A percentile compares a stretch with the other conserved stretches of the same genome.
phyloP scores from a whole-genome alignment of 92 coral and sea anemone species.

The Phenganax subtilis region DNA sequence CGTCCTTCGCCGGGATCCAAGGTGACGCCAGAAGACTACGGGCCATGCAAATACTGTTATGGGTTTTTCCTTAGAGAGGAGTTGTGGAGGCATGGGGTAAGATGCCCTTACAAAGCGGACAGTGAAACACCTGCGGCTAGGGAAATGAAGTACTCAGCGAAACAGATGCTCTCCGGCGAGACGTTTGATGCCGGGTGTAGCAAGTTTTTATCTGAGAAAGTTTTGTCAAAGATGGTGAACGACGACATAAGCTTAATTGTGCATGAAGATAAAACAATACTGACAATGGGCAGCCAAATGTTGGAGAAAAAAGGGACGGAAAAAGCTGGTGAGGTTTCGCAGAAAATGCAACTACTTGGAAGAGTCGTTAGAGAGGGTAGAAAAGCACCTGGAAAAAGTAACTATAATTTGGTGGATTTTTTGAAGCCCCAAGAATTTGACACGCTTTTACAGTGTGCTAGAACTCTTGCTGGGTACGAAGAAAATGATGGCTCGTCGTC shows the following conservation, averaged over 20 bases:
- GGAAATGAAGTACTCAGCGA: neutral
- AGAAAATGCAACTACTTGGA: constrained; percentile 50
- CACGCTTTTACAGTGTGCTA: constrained; percentile 8
- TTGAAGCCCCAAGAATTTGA: constrained; percentile 31
- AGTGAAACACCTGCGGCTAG: neutral
- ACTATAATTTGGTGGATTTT: neutral
- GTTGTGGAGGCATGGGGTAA: neutral
- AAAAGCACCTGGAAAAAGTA: neutral
- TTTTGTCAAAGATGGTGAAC: no score
- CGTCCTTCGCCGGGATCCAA: neutral
- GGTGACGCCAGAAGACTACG: no score
- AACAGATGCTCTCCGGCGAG: neutral
- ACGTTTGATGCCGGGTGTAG: no score
- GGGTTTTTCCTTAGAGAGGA: neutral
- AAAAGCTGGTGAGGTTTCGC: constrained; percentile 40
- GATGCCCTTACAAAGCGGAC: neutral
- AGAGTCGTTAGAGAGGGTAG: neutral
- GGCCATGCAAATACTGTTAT: no score
- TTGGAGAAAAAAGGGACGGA: neutral
- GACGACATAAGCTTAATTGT: no score
- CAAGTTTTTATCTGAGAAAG: no score
- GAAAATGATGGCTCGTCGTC: constrained; percentile 7
- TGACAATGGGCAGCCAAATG: neutral
- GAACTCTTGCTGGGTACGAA: constrained; percentile 11
- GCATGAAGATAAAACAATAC: neutral